A percentile compares a stretch with the other conserved stretches of the same genome.
These are phyloP conservation scores for Lagorchestes hirsutus DNA, from an alignment of 2,797 vertebrate genomes.

Conservation along the genomic window DNA sequence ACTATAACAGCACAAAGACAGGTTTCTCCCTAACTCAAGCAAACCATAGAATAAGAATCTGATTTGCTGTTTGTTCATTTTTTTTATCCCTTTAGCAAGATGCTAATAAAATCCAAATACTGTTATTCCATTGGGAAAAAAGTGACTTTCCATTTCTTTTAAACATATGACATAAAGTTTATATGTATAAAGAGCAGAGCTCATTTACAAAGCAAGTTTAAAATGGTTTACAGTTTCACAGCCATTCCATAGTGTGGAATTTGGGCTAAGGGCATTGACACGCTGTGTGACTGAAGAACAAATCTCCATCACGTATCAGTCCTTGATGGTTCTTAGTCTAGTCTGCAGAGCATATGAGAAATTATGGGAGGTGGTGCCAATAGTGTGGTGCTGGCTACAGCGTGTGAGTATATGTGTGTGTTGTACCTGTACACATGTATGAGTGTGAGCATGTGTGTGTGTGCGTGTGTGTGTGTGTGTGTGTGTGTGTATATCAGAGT, in stretches of 20 bases:
- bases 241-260: slow-evolving; percentile 57
- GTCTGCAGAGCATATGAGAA: not conserved
- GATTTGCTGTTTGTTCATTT: slow-evolving; percentile 83
- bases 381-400: not conserved
- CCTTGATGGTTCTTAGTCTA: not conserved
- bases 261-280: slow-evolving; percentile 30
- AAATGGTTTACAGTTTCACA: slow-evolving; percentile 53
- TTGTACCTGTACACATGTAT: not conserved
- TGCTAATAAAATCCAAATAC: slow-evolving; percentile 83
- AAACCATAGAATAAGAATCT: slow-evolving; percentile 83
- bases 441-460: not conserved
- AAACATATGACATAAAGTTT: slow-evolving; percentile 77
- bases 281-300: slow-evolving; percentile 12
- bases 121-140: slow-evolving; percentile 81
- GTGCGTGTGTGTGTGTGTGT: not conserved
- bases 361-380: not conserved
- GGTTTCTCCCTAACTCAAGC: slow-evolving; percentile 83
- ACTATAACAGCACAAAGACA: slow-evolving; percentile 79
- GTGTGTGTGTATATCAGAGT: not conserved
- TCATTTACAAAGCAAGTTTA: slow-evolving; percentile 68
- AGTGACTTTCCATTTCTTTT: slow-evolving; percentile 74
- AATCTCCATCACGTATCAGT: not conserved
- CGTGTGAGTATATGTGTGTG: too few species aligned
- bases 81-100: slow-evolving; percentile 81
- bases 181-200: slow-evolving; percentile 73